Conservation (phyloP, 2,797 vertebrate species). For the Vireo griseus region DNA sequence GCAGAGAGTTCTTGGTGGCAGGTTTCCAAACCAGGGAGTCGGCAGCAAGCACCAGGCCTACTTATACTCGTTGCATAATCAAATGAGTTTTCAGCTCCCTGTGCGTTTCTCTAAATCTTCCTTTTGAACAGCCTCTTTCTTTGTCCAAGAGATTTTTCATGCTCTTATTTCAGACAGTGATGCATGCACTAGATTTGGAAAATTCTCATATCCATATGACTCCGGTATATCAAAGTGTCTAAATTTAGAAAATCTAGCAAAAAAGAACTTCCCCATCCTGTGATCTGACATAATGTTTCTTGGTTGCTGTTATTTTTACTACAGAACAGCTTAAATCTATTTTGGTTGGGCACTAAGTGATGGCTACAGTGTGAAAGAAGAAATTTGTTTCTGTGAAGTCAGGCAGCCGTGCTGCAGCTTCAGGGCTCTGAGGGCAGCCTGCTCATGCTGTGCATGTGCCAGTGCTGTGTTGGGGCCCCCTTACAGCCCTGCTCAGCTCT, state of each 20-base stretch:
- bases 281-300: background rate
- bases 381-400: background rate
- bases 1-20: background rate
- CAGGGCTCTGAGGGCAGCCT: background rate
- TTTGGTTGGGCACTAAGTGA: background rate
- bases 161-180: background rate
- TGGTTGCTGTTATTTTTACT: background rate
- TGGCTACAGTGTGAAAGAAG: background rate
- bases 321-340: background rate
- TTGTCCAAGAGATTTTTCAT: background rate
- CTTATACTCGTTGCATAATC: background rate
- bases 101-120: background rate
- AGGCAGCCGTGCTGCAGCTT: accelerated
- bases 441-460: background rate
- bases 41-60: background rate
- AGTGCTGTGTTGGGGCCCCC: accelerated
- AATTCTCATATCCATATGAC: background rate
- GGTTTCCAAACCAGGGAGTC: slow-evolving; percentile 17
- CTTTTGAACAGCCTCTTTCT: background rate
- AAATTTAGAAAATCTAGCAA: background rate
- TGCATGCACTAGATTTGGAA: background rate
- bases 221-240: background rate
- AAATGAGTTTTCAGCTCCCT: slow-evolving; percentile 2
- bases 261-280: slow-evolving; percentile 15
- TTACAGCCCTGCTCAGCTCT: background rate